phyloP scores from a whole-genome alignment of 2,797 vertebrate genomes.

The Yasuhikotakia modesta region DNA sequence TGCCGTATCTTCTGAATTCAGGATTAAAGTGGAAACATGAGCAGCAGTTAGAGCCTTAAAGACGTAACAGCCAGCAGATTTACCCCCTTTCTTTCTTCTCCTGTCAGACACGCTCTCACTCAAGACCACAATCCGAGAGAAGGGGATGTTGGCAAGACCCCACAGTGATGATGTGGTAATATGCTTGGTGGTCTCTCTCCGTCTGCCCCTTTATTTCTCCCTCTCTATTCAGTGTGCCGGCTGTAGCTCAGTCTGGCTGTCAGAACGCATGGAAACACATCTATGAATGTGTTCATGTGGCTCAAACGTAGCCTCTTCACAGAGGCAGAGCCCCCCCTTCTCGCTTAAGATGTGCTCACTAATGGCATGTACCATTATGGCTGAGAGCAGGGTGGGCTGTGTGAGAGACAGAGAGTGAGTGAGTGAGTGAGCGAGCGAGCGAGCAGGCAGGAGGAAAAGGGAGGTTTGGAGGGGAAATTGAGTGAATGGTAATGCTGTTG shows the following conservation, averaged over 20 bases:
- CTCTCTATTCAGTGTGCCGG: slow-evolving; percentile 46
- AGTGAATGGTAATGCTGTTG: slow-evolving; percentile 26
- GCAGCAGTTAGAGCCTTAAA: slow-evolving; percentile 23
- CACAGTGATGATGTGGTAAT: slow-evolving; percentile 57
- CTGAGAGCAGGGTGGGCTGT: slow-evolving; percentile 81
- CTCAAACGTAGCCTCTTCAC: slow-evolving; percentile 80
- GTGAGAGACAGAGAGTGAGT: slow-evolving; percentile 55
- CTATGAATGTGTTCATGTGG: slow-evolving; percentile 83
- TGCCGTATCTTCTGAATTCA: slow-evolving; percentile 63
- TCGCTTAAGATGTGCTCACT: slow-evolving; percentile 73
- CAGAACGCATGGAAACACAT: slow-evolving; percentile 72
- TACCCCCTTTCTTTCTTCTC: slow-evolving; percentile 4
- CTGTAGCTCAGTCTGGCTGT: slow-evolving; percentile 53
- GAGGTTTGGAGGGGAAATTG: slow-evolving; percentile 10
- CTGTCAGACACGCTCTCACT: slow-evolving; percentile 47
- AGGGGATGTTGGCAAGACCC: slow-evolving; percentile 66
- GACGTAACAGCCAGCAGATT: slow-evolving; percentile 53
- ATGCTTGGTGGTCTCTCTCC: slow-evolving; percentile 59
- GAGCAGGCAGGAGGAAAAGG: slow-evolving; percentile 33
- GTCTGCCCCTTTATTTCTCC: slow-evolving; percentile 56
- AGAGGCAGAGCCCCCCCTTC: slow-evolving; percentile 75
- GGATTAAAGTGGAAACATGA: slow-evolving; percentile 9
- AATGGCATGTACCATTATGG: slow-evolving; percentile 88
- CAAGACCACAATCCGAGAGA: slow-evolving; percentile 66
- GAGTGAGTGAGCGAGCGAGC: slow-evolving; percentile 47